Evolutionary conservation across 2,113 vertebrate genomes (phyloP), one percentile per base, ranked within the genome.

Genomic region (Psittacara wagleri): DNA sequence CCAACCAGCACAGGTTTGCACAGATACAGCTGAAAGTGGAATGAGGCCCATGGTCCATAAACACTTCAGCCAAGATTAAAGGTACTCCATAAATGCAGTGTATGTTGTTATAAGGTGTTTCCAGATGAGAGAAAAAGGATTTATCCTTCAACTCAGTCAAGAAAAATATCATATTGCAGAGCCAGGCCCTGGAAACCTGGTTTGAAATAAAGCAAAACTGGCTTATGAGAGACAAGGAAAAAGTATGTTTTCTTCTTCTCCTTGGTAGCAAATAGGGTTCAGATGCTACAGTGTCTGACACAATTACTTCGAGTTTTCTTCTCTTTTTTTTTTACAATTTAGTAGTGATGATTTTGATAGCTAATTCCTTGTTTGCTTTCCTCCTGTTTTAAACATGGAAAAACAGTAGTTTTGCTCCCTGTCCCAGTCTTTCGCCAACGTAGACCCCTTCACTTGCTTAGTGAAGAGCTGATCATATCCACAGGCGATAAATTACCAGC

Each of bases 41-140:
- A 72, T 25, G 33, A 80, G 67, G 63, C 62, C 78, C 67, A 12
- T 10, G 62, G 74, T 82, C 89, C 84, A 41, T 94, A 94, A 94
- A 95, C 84, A 31, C 84, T 91, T 89, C 35, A 87, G 43, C 44
- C 28, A 62, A 87, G 91, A 95, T 94, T 83, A 92, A 91, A 95
- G 81, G 62, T 76, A 41, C 70, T 63, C 75, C 37, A 19, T 83
- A 77, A 94, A 77, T 11, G 82, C 25, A 5, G 66, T 14, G 10
- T 62, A 7, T 27, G 70, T 62, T 92, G 57, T 37, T 76, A 29
- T 51, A 68, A 96, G 74, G 78, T 91, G 78, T 90, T 94, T 92
- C 91, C 93, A 95, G 89, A 91, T 79, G 87, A 87, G 37, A 64
- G 57, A 2, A 59, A 82, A 89, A 48, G 12, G 70, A 63, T 17